These are phyloP conservation scores for Anarrhichthys ocellatus DNA, from an alignment of 2,113 vertebrate species.

Conservation along the genomic window DNA sequence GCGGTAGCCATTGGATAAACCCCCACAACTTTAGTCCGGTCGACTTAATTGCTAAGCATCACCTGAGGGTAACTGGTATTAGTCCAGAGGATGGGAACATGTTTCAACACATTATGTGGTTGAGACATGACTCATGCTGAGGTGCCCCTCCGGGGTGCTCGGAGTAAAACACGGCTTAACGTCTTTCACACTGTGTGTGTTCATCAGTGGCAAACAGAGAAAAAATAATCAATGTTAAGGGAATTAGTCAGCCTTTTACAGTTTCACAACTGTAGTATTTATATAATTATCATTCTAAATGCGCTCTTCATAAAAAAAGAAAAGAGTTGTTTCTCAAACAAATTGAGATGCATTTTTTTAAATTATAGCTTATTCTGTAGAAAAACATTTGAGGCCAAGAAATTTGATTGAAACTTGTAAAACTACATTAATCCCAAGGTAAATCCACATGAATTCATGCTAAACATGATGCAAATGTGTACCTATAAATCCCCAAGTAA, in stretches of 20 bases:
- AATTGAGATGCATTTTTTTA: background rate
- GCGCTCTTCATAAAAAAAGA: background rate
- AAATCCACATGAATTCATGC: background rate
- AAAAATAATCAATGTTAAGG: conserved; percentile 1
- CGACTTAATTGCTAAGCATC: background rate
- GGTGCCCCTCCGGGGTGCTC: background rate
- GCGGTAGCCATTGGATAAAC: background rate
- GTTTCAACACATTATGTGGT: conserved; percentile 26
- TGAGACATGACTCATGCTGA: conserved; percentile 33
- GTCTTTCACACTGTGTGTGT: background rate
- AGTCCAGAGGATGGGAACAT: conserved; percentile 11
- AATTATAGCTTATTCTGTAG: background rate
- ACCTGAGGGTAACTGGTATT: conserved; percentile 1
- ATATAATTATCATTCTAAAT: background rate
- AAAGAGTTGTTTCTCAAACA: background rate
- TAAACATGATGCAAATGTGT: background rate
- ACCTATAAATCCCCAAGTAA: background rate
- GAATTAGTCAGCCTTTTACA: conserved; percentile 23
- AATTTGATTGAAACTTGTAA: background rate
- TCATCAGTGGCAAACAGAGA: conserved; percentile 26
- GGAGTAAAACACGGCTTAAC: conserved; percentile 2
- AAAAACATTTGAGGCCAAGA: background rate
- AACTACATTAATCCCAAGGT: background rate
- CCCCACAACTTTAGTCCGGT: background rate
- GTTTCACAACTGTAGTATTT: background rate